Evolutionary conservation across 2,888 invertebrate genomes (phyloP).

Genomic region (Aspidiotus rigidus): DNA sequence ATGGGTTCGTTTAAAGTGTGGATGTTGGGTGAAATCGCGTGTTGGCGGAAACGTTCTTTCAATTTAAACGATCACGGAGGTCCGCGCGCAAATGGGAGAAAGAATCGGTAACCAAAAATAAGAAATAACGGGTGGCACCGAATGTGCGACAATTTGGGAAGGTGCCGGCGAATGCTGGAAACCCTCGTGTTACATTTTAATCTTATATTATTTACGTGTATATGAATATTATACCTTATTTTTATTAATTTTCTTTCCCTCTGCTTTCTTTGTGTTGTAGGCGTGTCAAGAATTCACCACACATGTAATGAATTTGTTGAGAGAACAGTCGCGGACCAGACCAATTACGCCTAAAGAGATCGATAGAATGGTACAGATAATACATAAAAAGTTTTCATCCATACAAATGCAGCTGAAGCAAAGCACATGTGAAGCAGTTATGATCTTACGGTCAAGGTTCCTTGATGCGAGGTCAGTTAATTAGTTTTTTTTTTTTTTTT

Average conservation of each 20-base stretch:
- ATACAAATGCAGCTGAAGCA: slow-evolving; percentile 98
- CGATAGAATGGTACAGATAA: slow-evolving; percentile 97
- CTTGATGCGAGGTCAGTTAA: slow-evolving; percentile 55
- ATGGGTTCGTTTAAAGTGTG: slow-evolving; percentile 19
- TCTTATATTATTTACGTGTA: background rate
- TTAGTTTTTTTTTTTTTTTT: too few relatives aligned
- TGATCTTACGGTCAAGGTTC: slow-evolving; percentile 86
- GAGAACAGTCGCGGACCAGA: slow-evolving; percentile 93
- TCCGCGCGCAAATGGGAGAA: background rate
- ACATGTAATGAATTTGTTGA: slow-evolving; percentile 96
- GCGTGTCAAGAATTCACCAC: slow-evolving; percentile 99
- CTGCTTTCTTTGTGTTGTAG: slow-evolving; percentile 43
- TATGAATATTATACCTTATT: background rate
- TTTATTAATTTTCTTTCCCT: background rate
- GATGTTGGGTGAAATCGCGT: slow-evolving; percentile 12
- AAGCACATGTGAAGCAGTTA: slow-evolving; percentile 98
- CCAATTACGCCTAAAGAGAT: slow-evolving; percentile 99
- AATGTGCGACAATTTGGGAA: background rate
- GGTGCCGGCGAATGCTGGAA: background rate
- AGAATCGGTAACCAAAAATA: background rate
- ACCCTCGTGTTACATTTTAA: slow-evolving; percentile 19
- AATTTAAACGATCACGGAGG: background rate
- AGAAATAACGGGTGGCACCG: background rate
- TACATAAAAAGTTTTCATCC: slow-evolving; percentile 95
- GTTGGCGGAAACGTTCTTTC: slow-evolving; percentile 5